Base-by-base conservation (phyloP, 2,113 vertebrate genomes). In the Gnathonemus longibarbis region DNA sequence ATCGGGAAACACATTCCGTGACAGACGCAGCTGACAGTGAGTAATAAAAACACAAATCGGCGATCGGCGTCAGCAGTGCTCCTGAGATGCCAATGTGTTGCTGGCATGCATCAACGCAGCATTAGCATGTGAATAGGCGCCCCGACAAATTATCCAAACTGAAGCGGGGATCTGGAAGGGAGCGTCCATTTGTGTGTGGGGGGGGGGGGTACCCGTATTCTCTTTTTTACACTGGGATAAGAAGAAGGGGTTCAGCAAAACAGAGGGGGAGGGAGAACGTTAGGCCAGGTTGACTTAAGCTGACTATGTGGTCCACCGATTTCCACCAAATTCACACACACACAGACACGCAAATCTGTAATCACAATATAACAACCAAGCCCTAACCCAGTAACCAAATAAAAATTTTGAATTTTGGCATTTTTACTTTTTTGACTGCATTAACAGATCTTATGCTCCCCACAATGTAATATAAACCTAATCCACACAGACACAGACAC, bases 101-200 rank as follows among this genome's bases (percentile, higher is more conserved):
- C n/a, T 88, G 88, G n/a, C 90, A 48, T 46, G 74, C 89, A 31
- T 88, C 74, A 91, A 86, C 66, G 87, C 83, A 53, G 62, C 77
- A 84, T 90, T 90, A 91, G 58, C 86, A 91, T 92, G 84, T 88
- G 88, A 90, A 92, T 74, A 89, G 46, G 80, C 46, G 49, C 46
- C 31, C 49, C 21, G 62, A 93, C 88, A 91, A 92, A 92, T 90
- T 89, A 90, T 89, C 70, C 62, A 27, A 83, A 87, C 90, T 90
- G 91, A 56, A 46, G 52, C 39, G 19, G 50, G 89, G 83, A 58
- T 88, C 83, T 45, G 31, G 58, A 21, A 89, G 19, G 52, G 39
- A 19, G 42, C 39, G 62, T 89, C 45, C 88, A 24, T 21, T 19
- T 13, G 50, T 13, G 39, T 50, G 1, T 2, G n/a, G 21, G 10